Evolutionary conservation across 2,888 invertebrate species (phyloP).

Genomic region (Diaphora mendica): DNA sequence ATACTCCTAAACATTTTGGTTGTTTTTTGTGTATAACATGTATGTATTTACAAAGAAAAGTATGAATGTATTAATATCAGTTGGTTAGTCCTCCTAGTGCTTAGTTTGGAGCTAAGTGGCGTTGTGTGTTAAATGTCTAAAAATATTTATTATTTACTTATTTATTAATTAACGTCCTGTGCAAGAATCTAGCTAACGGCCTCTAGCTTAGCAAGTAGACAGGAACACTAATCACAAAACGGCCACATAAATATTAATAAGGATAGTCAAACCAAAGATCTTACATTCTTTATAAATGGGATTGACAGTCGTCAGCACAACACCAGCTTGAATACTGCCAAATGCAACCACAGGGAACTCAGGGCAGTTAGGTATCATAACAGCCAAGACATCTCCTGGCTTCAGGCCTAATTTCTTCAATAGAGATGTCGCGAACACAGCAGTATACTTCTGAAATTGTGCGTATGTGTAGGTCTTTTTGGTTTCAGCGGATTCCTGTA

Average conservation of each 20-base stretch:
- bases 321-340: conserved; percentile 90
- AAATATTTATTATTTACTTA: no score
- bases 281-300: conserved; percentile 90
- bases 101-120: no score
- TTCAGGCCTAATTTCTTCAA: conserved; percentile 88
- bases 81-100: no score
- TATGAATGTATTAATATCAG: no score
- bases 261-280: conserved; percentile 28
- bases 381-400: conserved; percentile 88
- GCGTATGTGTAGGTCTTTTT: conserved; percentile 76
- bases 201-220: no score
- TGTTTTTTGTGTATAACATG: no score
- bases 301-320: conserved; percentile 91
- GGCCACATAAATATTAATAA: background rate
- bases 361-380: conserved; percentile 91
- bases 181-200: no score
- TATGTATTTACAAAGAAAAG: no score
- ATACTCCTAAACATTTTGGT: no score
- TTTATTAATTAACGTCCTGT: no score
- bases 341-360: conserved; percentile 89
- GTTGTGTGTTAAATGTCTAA: no score
- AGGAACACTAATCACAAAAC: no score
- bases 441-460: conserved; percentile 84
- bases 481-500: conserved; percentile 80
- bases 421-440: conserved; percentile 88